Percentiles rank a stretch among this genome's conserved stretches.
These are phyloP conservation scores for Polypedilum pembai DNA, from an alignment of 1,140 invertebrate genomes.

Conservation along the genomic window DNA sequence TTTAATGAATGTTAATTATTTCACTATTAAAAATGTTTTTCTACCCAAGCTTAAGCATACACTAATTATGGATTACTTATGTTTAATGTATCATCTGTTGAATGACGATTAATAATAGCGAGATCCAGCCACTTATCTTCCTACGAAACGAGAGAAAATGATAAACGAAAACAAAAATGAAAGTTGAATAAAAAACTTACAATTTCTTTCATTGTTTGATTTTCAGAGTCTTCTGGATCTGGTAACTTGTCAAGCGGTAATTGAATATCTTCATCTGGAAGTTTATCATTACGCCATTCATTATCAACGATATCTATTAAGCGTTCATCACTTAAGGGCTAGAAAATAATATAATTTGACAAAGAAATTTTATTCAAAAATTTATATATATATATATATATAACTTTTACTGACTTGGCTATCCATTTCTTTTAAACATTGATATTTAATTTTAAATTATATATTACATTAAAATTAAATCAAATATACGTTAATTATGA, in stretches of 20 bases:
- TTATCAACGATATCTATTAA: slow-evolving; percentile 84
- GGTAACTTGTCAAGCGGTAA: slow-evolving; percentile 82
- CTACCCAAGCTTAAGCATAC: slow-evolving; percentile 6
- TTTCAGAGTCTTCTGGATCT: slow-evolving; percentile 88
- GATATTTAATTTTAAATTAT: neutral
- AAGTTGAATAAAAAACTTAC: slow-evolving; percentile 39
- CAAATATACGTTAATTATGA: too few relatives aligned
- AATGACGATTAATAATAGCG: slow-evolving; percentile 50
- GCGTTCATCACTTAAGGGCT: slow-evolving; percentile 57
- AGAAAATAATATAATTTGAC: neutral
- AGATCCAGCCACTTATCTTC: slow-evolving; percentile 82
- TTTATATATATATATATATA: too few relatives aligned
- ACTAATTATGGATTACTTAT: slow-evolving; percentile 31
- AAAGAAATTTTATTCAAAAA: too few relatives aligned
- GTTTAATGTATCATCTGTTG: slow-evolving; percentile 33
- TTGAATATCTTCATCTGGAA: slow-evolving; percentile 83
- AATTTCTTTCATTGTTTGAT: slow-evolving; percentile 82
- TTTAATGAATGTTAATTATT: neutral
- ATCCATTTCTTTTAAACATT: neutral
- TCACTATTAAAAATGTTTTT: slow-evolving; percentile 28
- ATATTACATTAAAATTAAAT: neutral
- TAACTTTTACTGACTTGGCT: neutral
- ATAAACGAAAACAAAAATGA: too few relatives aligned
- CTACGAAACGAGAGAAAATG: slow-evolving; percentile 33
- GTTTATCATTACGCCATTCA: slow-evolving; percentile 75